Base-by-base conservation (phyloP, 64 coral and sea anemone species). In the Astreopora myriophthalma region DNA sequence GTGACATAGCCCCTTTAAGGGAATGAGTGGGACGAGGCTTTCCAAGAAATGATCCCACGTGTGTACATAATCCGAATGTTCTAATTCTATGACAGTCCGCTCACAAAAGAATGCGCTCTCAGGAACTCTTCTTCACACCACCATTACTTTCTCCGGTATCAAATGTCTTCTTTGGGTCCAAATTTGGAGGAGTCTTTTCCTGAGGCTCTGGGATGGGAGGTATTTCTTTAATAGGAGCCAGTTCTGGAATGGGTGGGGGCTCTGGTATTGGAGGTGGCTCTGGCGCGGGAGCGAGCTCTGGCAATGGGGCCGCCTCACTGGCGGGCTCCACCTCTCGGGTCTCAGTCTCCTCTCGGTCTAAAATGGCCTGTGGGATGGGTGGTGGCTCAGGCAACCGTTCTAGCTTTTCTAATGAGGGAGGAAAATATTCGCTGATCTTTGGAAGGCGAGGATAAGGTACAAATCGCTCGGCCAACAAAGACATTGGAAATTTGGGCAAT, bases 111-210 rank as follows among this genome's bases (percentile, higher is more conserved):
- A n/a, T 46, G 11, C 51, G 0, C 51, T 19, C 51, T 71, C 26
- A 80, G 1, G 79, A 37, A 22, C 79, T 83, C 79, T 83, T 83
- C 14, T 83, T 83, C 20, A 83, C 79, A 12, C 79, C 79, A 3
- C 79, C 79, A 38, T 83, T 83, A 61, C 79, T 83, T 24, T 87
- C 70, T 32, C 70, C 70, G 3, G 64, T 87, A 58, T 23, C 85
- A 87, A 87, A 87, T 57, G 85, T 87, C 67, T 87, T 74, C 66
- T 87, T 87, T 20, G 85, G 85, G 24, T 87, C 67, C 66, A 87
- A 57, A 52, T 74, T 70, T n/a, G 63, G 16, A 71, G 85, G 85
- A 3, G 85, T 67, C 25, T 44, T 51, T 48, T 46, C 25, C 24
- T 48, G 64, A 48, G 85, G 85, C 67, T 87, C 85, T 4, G 37